Conservation (phyloP, 2,797 vertebrate species). For the Thripadectes ignobilis region DNA sequence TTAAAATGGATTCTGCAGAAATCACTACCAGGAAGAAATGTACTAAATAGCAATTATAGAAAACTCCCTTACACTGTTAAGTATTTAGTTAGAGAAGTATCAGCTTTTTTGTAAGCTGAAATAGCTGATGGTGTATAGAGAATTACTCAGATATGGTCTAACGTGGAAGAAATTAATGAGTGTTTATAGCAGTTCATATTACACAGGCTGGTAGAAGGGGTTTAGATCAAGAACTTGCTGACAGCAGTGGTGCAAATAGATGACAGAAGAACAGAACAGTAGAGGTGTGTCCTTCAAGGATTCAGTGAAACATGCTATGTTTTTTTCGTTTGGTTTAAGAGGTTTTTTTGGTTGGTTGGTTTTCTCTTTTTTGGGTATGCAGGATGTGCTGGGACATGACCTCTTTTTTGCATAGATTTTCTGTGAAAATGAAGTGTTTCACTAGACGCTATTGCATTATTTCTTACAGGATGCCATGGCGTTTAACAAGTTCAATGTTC, state of each 20-base stretch:
- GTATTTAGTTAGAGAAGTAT: neutral
- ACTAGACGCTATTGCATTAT: neutral
- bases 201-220: neutral
- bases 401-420: neutral
- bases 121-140: neutral
- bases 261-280: neutral
- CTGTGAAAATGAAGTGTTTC: neutral
- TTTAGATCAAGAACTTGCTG: neutral
- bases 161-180: neutral
- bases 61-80: neutral
- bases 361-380: neutral
- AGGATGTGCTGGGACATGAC: neutral
- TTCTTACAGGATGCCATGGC: slow-evolving; percentile 91
- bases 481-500: slow-evolving; percentile 96
- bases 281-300: neutral
- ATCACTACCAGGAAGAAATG: neutral
- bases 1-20: neutral
- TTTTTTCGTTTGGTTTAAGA: neutral
- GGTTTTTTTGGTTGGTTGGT: no score
- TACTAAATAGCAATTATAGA: neutral
- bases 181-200: neutral
- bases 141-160: neutral
- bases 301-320: neutral
- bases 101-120: neutral
- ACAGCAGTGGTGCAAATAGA: neutral